Conservation (phyloP, 1,140 invertebrate genomes). For the Diploscapter pachys region DNA sequence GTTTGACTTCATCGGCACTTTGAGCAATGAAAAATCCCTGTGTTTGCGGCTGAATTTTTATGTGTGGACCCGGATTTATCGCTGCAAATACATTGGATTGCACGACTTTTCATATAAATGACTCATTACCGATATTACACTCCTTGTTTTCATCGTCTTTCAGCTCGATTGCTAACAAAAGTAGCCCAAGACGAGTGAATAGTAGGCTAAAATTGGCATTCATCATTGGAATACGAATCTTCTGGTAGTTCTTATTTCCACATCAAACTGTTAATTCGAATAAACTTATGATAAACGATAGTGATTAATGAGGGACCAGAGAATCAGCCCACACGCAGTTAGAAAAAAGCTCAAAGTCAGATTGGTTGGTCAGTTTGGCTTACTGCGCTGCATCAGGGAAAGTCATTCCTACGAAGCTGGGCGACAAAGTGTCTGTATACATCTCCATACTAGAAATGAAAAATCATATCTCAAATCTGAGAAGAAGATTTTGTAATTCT, state of each 20-base stretch:
- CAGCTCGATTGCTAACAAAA: slow-evolving; percentile 95
- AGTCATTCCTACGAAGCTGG: slow-evolving; percentile 97
- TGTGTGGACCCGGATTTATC: slow-evolving; percentile 90
- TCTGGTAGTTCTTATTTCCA: not conserved
- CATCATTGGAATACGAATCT: not conserved
- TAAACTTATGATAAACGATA: not conserved
- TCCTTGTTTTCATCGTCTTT: slow-evolving; percentile 80
- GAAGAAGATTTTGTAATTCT: no score
- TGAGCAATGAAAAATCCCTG: slow-evolving; percentile 99
- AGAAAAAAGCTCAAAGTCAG: no score
- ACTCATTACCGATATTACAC: slow-evolving; percentile 18
- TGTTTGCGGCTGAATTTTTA: slow-evolving; percentile 92
- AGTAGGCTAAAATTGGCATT: slow-evolving; percentile 74
- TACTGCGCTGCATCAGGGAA: slow-evolving; percentile 99
- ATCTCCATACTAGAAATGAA: slow-evolving; percentile 77
- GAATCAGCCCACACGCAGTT: no score
- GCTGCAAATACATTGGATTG: slow-evolving; percentile 54
- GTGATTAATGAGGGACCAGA: no score
- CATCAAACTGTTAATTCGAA: slow-evolving; percentile 13
- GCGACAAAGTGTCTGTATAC: slow-evolving; percentile 99
- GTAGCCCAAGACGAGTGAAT: slow-evolving; percentile 94
- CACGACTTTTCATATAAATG: no score
- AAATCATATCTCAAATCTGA: no score
- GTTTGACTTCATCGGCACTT: slow-evolving; percentile 98
- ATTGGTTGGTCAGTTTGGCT: slow-evolving; percentile 61